Base-by-base conservation (phyloP, 2,797 vertebrate genomes). In the Karalla daura region DNA sequence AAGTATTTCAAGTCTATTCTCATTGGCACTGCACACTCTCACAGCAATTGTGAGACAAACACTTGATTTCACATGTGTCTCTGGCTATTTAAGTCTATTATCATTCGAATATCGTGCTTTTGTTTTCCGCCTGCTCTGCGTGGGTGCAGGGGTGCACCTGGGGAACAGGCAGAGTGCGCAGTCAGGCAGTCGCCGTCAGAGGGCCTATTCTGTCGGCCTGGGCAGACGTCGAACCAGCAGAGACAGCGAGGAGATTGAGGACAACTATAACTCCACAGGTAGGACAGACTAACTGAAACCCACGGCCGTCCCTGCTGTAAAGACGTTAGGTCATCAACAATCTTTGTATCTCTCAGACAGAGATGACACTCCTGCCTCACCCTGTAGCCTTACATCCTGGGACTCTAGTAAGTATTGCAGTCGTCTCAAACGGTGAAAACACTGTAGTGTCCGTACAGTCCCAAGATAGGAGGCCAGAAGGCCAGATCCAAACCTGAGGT, bases 301-400 rank as follows among this genome's bases (percentile, higher is more conserved):
- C 18, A 0, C 25, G 20, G 0, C 56, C 7, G 35, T 59, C 56
- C 66, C 23, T 61, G 21, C 37, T 61, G n/a, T 30, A 25, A 73
- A 73, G 41, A 67, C 60, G 45, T 69, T 80, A 81, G 72, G 65
- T 71, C 75, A 85, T 81, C 76, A 84, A 75, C 66, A 47, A 72
- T 82, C 11, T 86, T 85, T 89, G 70, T 87, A 66, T 84, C 80
- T 83, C 73, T 75, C 83, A 96, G 95, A 93, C 67, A 90, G 23
- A 88, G 92, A 92, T 0, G 91, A 92, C 72, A 90, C 88, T 1
- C 93, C 93, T 1, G 85, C 90, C 9, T 96, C 95, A 60, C 93
- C 81, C 0, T 92, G 89, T 83, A 95, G 94, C 68, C 15, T 90
- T 70, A 93, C 92, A 43, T 95, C 95, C 78, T 95, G 94, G 88